These are phyloP conservation scores for Aphrocallistes beatrix DNA, from an alignment of 37 sponge, comb jelly and placozoan species.

Conservation along the genomic window DNA sequence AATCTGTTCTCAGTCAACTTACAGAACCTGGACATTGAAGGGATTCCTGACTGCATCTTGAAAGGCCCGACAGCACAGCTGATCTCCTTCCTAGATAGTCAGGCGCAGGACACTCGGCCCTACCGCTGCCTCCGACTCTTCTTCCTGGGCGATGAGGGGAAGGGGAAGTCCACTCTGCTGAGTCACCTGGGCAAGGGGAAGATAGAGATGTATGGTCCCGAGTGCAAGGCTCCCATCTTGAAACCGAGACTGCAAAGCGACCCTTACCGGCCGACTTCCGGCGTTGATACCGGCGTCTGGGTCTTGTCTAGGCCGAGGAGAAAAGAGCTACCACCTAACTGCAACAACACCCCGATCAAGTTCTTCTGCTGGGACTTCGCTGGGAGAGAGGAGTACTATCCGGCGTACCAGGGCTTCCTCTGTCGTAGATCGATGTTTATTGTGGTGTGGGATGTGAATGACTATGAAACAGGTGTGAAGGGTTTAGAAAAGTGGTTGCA, in stretches of 20 bases:
- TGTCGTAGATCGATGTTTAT: background rate
- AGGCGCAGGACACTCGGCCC: background rate
- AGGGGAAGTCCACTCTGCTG: background rate
- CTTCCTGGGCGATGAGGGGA: conserved; percentile 8
- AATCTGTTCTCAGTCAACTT: background rate
- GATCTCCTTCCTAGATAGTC: background rate
- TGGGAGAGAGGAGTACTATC: conserved; percentile 9
- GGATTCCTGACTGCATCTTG: background rate
- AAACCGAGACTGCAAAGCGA: background rate
- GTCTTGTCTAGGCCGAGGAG: background rate
- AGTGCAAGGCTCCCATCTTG: background rate
- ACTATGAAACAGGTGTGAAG: background rate
- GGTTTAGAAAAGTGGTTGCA: background rate
- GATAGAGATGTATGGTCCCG: background rate
- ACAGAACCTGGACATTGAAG: background rate
- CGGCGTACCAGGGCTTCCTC: background rate
- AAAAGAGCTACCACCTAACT: background rate
- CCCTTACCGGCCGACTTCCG: background rate
- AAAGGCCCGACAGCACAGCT: background rate
- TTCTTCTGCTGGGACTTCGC: background rate
- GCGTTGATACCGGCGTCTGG: background rate
- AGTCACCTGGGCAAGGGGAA: conserved; percentile 11
- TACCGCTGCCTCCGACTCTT: background rate
- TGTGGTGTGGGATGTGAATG: background rate
- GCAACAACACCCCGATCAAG: background rate